Evolutionary conservation across 2,113 vertebrate genomes (phyloP).

Genomic region (Cercopithecus mona): DNA sequence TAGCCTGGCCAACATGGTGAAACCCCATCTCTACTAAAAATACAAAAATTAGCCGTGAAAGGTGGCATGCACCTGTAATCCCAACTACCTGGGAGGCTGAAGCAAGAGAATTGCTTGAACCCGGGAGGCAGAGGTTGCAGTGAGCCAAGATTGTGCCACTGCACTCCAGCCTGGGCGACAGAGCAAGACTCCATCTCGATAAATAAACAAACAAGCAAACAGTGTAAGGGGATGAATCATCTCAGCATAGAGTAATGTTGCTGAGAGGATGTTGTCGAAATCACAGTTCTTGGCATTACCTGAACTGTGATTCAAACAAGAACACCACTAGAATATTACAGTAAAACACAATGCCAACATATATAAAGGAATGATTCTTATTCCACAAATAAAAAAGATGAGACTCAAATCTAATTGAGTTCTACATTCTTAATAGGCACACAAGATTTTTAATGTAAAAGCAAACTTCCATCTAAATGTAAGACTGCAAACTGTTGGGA

Average conservation of each 20-base stretch:
- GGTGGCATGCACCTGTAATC: no score
- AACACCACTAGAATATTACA: neutral
- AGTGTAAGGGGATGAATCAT: neutral
- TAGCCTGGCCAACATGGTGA: no score
- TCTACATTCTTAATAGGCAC: neutral
- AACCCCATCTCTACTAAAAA: no score
- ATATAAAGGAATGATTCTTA: neutral
- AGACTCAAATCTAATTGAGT: neutral
- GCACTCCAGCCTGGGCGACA: no score
- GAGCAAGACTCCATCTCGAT: no score
- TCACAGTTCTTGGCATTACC: no score
- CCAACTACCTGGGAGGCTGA: no score
- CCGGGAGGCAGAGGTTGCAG: no score
- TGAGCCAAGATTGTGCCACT: no score
- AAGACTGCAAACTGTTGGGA: neutral
- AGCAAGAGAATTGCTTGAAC: no score
- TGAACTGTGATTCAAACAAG: conserved; percentile 31
- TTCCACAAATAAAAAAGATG: neutral
- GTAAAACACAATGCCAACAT: neutral
- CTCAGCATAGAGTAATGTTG: neutral
- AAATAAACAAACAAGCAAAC: neutral
- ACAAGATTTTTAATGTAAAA: conserved; percentile 27
- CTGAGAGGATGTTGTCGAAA: no score
- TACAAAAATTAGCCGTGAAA: no score
- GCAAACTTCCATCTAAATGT: conserved; percentile 21